phyloP scores from a whole-genome alignment of 2,888 invertebrate genomes.

The Lasioglossum lativentre region DNA sequence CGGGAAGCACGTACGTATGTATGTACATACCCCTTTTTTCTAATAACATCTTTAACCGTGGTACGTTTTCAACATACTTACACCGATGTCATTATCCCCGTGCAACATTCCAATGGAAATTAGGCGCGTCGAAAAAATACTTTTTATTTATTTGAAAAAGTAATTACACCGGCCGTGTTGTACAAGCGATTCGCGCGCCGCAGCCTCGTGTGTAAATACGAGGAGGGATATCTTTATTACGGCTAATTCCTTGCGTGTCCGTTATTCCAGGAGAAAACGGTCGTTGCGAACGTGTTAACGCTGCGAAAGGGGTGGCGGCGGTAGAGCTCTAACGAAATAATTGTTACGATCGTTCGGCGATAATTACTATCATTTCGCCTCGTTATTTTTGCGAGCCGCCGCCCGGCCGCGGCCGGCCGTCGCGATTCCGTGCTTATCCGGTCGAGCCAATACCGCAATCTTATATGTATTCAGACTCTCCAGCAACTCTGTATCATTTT shows the following conservation, averaged over 20 bases:
- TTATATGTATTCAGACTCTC: neutral
- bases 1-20: neutral
- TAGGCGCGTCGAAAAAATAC: neutral
- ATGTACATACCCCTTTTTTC: neutral
- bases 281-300: constrained; percentile 28
- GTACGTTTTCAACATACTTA: neutral
- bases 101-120: neutral
- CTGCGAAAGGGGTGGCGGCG: neutral
- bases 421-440: neutral
- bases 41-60: neutral
- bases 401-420: no score
- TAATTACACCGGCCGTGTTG: constrained; percentile 34
- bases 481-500: neutral
- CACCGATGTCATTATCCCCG: neutral
- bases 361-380: constrained; percentile 31
- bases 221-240: constrained; percentile 41
- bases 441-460: neutral
- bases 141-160: constrained; percentile 36
- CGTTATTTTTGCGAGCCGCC: constrained; percentile 16
- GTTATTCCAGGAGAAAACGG: constrained; percentile 26
- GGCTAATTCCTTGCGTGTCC: constrained; percentile 41
- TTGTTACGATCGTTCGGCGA: constrained; percentile 23
- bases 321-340: constrained; percentile 25
- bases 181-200: constrained; percentile 41
- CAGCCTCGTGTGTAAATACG: constrained; percentile 32